Evolutionary conservation across 2,888 invertebrate species (phyloP).

Genomic region (Xestia rhomboidea): DNA sequence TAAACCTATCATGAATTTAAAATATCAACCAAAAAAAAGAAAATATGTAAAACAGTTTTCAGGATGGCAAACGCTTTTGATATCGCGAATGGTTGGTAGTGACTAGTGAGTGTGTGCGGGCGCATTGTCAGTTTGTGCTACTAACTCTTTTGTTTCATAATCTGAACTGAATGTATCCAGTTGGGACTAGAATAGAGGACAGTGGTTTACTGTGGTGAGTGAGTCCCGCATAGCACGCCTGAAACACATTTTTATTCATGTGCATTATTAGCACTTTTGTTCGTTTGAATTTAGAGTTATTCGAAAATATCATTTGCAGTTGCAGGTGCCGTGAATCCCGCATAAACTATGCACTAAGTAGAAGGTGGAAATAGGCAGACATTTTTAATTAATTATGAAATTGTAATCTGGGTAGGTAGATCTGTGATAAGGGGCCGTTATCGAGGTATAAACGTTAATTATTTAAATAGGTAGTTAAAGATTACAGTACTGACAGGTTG

Average conservation of each 20-base stretch:
- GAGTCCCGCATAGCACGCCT: not conserved
- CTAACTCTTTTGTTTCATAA: conserved; percentile 24
- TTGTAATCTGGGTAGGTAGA: not conserved
- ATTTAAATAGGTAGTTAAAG: not conserved
- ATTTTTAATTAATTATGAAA: not conserved
- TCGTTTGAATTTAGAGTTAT: not conserved
- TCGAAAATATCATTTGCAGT: not conserved
- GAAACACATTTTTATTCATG: not conserved
- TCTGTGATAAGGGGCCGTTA: not conserved
- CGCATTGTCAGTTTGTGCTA: conserved; percentile 28
- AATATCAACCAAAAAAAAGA: not conserved
- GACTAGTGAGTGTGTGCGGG: not conserved
- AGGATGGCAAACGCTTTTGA: conserved; percentile 13
- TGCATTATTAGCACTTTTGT: not conserved
- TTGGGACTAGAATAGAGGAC: not conserved
- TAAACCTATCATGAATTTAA: not conserved
- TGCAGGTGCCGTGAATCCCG: too few species aligned
- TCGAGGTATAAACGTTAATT: not conserved
- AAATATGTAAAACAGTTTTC: not conserved
- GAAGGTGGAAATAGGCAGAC: not conserved
- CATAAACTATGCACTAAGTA: not conserved
- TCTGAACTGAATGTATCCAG: not conserved
- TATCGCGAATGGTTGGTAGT: not conserved
- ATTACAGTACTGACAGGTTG: not conserved
- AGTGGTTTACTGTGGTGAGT: conserved; percentile 5